Base-by-base conservation (phyloP, 2,888 invertebrate genomes). In the Cremastinae sp. region DNA sequence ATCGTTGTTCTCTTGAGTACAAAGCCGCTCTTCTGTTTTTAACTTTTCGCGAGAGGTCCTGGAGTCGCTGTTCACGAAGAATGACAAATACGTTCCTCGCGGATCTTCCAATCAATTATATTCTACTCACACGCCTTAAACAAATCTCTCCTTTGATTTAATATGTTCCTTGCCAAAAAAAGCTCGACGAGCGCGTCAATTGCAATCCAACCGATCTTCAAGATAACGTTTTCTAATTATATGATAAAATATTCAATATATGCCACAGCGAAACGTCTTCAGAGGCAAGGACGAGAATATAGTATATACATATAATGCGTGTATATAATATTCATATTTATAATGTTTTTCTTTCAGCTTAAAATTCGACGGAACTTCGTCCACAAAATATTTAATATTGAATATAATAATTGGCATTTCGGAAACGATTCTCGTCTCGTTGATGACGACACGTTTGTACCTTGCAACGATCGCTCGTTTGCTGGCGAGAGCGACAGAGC, bases 1-100 rank as follows among this genome's bases (percentile, higher is more conserved):
- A 55, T 66, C 41, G 43, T 70, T 62, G 61, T 55, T 69, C 41
- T 39, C 16, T 74, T 64, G 71, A 78, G 78, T 78, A 76, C 76
- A 78, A 74, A 66, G 76, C 78, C 78, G 73, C 66, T 61, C 61
- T 55, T 70, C 28, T 22, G 71, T 68, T 68, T 55, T 9, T 28
- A 28, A 28, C 28, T 16, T 69, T 49, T 64, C 41, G 41, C 64
- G 64, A 64, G 76, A 22, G 22, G 10, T 65, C 12, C 18, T 10
- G 39, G 47, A 66, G 43, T 53, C 18, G 49, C 41, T 53, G 68
- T 53, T 62, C 22, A 51, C 18, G 20, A 78, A 51, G 65, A 75
- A 59, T 35, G 68, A 55, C 18, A 1, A n/a, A 10, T 22, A 56
- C 45, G 18, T 71, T 66, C 28, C 18, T 53, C 65, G 53, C 18